Conservation (phyloP, 2,797 vertebrate genomes). For the Peromyscus aztecus region DNA sequence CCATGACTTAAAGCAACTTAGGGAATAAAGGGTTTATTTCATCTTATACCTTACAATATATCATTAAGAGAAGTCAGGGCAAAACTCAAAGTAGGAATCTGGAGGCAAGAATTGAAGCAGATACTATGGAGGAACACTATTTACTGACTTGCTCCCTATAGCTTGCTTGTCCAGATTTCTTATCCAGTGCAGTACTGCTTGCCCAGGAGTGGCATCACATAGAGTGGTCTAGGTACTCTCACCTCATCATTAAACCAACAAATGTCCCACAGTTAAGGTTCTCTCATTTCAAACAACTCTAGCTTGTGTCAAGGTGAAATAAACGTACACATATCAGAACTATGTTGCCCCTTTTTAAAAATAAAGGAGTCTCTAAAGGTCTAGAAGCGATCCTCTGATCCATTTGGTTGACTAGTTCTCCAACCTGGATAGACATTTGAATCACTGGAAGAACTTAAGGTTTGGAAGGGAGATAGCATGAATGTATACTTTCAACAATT, state of each 20-base stretch:
- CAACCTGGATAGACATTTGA: not conserved
- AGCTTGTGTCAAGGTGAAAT: not conserved
- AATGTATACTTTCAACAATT: slow-evolving; percentile 19
- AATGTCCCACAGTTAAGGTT: not conserved
- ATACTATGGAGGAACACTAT: not conserved
- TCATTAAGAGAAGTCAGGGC: not conserved
- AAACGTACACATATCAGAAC: not conserved
- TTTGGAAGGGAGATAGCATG: not conserved
- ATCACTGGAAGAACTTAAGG: not conserved
- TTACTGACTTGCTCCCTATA: not conserved
- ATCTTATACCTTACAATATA: not conserved
- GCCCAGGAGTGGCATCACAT: not conserved
- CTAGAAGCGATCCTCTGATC: not conserved
- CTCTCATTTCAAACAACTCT: not conserved
- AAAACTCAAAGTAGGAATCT: not conserved
- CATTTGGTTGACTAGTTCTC: not conserved
- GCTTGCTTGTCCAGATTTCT: not conserved
- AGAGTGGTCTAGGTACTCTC: not conserved
- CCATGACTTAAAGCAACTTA: not conserved
- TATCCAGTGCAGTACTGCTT: not conserved
- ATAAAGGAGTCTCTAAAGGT: not conserved
- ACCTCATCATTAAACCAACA: not conserved
- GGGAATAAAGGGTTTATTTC: not conserved
- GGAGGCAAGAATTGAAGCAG: too few species aligned
- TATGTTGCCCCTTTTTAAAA: not conserved